Conservation (phyloP, 2,113 vertebrate genomes). For the Callocephalon fimbriatum region DNA sequence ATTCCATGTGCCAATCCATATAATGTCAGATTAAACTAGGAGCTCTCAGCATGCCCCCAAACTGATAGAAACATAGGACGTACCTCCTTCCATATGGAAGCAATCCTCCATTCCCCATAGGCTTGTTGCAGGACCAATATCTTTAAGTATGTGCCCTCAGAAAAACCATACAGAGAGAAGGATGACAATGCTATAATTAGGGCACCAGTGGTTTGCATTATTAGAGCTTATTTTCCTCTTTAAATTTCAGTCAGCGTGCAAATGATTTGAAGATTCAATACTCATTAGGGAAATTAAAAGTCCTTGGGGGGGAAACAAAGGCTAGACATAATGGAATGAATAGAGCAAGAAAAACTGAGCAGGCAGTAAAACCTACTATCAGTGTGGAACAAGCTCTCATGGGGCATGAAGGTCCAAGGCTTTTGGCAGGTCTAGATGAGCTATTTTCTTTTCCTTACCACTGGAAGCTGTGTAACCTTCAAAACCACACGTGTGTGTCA, state of each 20-base stretch:
- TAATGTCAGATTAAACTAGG: not conserved
- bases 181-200: not conserved
- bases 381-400: not conserved
- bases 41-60: not conserved
- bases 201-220: not conserved
- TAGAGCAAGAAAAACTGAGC: slow-evolving; percentile 1
- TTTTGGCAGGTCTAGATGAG: not conserved
- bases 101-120: not conserved
- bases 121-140: not conserved
- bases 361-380: not conserved
- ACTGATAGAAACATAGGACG: not conserved
- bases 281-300: not conserved
- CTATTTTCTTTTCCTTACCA: not conserved
- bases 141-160: not conserved
- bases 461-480: not conserved
- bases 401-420: not conserved
- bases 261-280: not conserved
- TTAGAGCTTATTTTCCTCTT: not conserved
- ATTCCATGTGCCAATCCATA: not conserved
- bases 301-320: not conserved
- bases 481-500: not conserved
- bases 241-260: not conserved
- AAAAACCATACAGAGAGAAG: not conserved
- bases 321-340: not conserved
- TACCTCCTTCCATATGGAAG: not conserved